Evolutionary conservation across 2,888 invertebrate species (phyloP).

Genomic region (Cephonodes hylas): DNA sequence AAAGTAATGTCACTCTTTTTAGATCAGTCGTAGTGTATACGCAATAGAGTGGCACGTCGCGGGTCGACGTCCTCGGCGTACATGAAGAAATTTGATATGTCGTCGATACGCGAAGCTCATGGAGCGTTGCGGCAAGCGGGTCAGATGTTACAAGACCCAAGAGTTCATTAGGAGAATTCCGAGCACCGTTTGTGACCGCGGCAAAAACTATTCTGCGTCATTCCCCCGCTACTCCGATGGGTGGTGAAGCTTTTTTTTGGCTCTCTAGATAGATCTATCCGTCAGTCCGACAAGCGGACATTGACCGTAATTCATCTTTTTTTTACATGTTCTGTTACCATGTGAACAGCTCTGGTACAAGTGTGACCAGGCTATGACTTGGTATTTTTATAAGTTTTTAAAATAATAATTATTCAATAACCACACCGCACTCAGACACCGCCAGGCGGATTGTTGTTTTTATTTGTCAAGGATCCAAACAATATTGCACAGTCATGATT

Average conservation of each 20-base stretch:
- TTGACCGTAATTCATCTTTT: slow-evolving; percentile 71
- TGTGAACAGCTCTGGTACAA: slow-evolving; percentile 25
- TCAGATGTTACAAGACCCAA: slow-evolving; percentile 45
- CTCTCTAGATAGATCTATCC: slow-evolving; percentile 68
- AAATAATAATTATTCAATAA: background rate
- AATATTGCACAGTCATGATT: background rate
- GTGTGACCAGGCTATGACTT: slow-evolving; percentile 5
- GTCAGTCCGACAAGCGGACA: slow-evolving; percentile 64
- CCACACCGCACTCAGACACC: background rate
- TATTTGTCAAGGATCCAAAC: background rate
- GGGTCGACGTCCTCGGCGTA: slow-evolving; percentile 56
- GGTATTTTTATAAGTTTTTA: background rate
- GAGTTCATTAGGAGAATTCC: slow-evolving; percentile 62
- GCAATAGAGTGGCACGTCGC: slow-evolving; percentile 39
- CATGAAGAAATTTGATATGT: slow-evolving; percentile 58
- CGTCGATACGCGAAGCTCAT: slow-evolving; percentile 47
- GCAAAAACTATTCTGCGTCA: slow-evolving; percentile 70
- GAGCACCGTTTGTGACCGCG: slow-evolving; percentile 46
- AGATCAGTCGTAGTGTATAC: slow-evolving; percentile 28
- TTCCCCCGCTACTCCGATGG: slow-evolving; percentile 46
- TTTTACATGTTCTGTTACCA: slow-evolving; percentile 61
- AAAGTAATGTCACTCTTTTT: slow-evolving; percentile 25
- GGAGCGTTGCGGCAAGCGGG: slow-evolving; percentile 48
- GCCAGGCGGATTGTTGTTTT: background rate
- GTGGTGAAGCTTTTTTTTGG: slow-evolving; percentile 63